phyloP scores from a whole-genome alignment of 1,140 invertebrate genomes.

The Cydia splendana region DNA sequence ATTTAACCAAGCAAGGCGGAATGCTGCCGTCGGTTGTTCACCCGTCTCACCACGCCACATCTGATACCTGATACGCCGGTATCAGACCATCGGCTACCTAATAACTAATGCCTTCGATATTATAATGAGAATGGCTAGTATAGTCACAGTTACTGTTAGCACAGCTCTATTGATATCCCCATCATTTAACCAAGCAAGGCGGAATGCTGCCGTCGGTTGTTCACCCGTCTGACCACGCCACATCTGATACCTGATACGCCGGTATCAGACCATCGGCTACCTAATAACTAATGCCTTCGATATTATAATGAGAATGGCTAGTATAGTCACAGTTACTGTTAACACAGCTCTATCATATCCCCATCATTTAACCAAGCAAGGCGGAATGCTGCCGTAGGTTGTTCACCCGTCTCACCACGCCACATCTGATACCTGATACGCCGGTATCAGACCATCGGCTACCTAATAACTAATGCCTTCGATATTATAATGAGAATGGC shows the following conservation, averaged over 20 bases:
- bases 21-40: conserved; percentile 67
- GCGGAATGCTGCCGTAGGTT: conserved; percentile 65
- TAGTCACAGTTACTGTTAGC: conserved; percentile 27
- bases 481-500: conserved; percentile 65
- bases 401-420: conserved; percentile 64
- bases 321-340: conserved; percentile 1
- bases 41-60: conserved; percentile 63
- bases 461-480: conserved; percentile 57
- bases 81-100: conserved; percentile 67
- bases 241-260: conserved; percentile 68
- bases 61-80: conserved; percentile 67
- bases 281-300: conserved; percentile 55
- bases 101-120: conserved; percentile 57
- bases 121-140: conserved; percentile 54
- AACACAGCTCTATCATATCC: conserved; percentile 54
- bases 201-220: conserved; percentile 67
- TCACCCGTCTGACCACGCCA: conserved; percentile 63
- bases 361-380: conserved; percentile 54
- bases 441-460: conserved; percentile 65
- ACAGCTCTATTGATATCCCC: conserved; percentile 54
- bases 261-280: conserved; percentile 68
- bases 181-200: conserved; percentile 54
- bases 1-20: conserved; percentile 56
- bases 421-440: conserved; percentile 69
- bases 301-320: conserved; percentile 61